Conservation (phyloP, 2,888 invertebrate species). For the Timandra comae region DNA sequence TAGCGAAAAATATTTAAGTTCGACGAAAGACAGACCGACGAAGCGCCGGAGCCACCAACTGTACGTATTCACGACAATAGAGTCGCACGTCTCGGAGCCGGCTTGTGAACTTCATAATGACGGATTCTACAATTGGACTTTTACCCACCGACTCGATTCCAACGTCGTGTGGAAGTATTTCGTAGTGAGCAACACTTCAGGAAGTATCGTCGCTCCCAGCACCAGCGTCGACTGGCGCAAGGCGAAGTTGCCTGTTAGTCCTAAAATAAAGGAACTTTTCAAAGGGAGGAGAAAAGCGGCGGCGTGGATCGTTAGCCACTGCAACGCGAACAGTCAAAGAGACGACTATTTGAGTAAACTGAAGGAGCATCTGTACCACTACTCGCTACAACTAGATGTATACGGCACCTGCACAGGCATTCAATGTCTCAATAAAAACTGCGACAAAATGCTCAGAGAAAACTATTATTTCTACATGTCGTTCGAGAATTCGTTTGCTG, state of each 20-base stretch:
- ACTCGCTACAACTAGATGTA: constrained; percentile 39
- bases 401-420: constrained; percentile 34
- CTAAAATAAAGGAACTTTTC: constrained; percentile 17
- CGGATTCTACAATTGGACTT: constrained; percentile 51
- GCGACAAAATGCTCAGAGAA: constrained; percentile 31
- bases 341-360: constrained; percentile 38
- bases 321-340: constrained; percentile 30
- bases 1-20: constrained; percentile 23
- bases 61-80: constrained; percentile 40
- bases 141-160: constrained; percentile 48
- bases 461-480: constrained; percentile 53
- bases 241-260: constrained; percentile 10
- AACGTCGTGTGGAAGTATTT: constrained; percentile 46
- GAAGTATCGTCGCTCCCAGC: constrained; percentile 38
- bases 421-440: constrained; percentile 29
- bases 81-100: constrained; percentile 33
- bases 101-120: constrained; percentile 44
- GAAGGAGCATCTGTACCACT: constrained; percentile 42
- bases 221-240: constrained; percentile 26
- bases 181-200: constrained; percentile 31
- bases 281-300: constrained; percentile 37
- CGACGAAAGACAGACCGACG: constrained; percentile 16
- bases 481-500: constrained; percentile 47
- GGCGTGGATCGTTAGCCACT: constrained; percentile 46
- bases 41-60: constrained; percentile 28